Evolutionary conservation across 2,888 invertebrate species (phyloP).

Genomic region (Drosophila neotestacea): DNA sequence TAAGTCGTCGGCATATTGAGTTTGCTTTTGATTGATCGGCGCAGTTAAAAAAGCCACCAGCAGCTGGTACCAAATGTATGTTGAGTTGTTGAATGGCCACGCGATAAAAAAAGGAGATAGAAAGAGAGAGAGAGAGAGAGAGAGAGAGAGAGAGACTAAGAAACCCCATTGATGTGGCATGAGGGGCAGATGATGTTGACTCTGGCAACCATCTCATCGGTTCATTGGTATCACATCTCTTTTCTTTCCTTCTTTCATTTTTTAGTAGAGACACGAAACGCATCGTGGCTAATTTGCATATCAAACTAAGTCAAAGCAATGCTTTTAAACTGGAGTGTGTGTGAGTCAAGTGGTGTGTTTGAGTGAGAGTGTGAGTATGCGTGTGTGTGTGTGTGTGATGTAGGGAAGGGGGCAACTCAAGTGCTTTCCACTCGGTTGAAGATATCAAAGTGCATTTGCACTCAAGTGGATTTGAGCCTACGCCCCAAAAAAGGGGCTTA

Average conservation of each 20-base stretch:
- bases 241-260: not conserved
- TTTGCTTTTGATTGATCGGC: constrained; percentile 62
- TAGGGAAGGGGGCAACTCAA: constrained; percentile 34
- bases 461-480: constrained; percentile 25
- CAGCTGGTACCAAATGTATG: constrained; percentile 49
- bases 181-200: too few species aligned
- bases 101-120: constrained; percentile 36
- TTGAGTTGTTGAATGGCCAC: constrained; percentile 52
- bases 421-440: constrained; percentile 56
- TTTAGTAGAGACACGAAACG: constrained; percentile 47
- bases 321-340: constrained; percentile 33
- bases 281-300: constrained; percentile 73
- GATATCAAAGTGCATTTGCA: constrained; percentile 69
- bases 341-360: constrained; percentile 29
- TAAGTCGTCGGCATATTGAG: constrained; percentile 43
- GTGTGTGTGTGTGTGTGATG: constrained; percentile 4
- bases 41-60: constrained; percentile 38
- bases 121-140: not conserved
- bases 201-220: constrained; percentile 7
- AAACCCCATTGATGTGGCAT: constrained; percentile 19
- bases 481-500: constrained; percentile 33
- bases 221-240: constrained; percentile 25
- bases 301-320: constrained; percentile 62
- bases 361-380: constrained; percentile 9
- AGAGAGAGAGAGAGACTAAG: not conserved